Conservation (phyloP, 2,888 invertebrate genomes). For the Philaethria dido region DNA sequence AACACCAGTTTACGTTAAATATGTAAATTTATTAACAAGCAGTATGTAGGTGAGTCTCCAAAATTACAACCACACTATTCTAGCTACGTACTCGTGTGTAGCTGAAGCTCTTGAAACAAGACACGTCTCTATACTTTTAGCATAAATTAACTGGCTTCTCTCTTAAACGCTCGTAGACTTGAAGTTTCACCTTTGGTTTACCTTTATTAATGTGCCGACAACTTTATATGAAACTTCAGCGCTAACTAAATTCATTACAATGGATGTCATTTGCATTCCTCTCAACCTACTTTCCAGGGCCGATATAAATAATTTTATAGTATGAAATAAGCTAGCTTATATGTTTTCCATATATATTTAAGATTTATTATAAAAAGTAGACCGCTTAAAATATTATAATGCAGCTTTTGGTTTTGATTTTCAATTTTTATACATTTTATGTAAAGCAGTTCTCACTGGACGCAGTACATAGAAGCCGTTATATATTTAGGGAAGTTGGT, state of each 20-base stretch:
- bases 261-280: conserved; percentile 17
- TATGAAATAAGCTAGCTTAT: background rate
- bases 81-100: background rate
- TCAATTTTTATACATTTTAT: too few species aligned
- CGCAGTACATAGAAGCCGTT: too few species aligned
- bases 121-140: conserved; percentile 14
- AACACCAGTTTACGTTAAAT: too few species aligned
- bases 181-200: conserved; percentile 24
- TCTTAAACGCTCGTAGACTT: conserved; percentile 21
- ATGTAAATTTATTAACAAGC: too few species aligned
- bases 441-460: too few species aligned
- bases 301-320: background rate
- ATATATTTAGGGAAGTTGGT: too few species aligned
- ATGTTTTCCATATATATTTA: background rate
- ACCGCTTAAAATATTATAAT: too few species aligned
- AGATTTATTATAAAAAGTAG: too few species aligned
- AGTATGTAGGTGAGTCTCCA: too few species aligned
- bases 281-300: conserved; percentile 2
- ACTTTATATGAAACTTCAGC: conserved; percentile 29
- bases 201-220: conserved; percentile 21
- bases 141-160: conserved; percentile 27
- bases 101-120: conserved; percentile 13
- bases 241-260: conserved; percentile 13
- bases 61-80: background rate
- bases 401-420: too few species aligned